Conservation (phyloP, 2,888 invertebrate species). For the Gymnoscelis rufifasciata region DNA sequence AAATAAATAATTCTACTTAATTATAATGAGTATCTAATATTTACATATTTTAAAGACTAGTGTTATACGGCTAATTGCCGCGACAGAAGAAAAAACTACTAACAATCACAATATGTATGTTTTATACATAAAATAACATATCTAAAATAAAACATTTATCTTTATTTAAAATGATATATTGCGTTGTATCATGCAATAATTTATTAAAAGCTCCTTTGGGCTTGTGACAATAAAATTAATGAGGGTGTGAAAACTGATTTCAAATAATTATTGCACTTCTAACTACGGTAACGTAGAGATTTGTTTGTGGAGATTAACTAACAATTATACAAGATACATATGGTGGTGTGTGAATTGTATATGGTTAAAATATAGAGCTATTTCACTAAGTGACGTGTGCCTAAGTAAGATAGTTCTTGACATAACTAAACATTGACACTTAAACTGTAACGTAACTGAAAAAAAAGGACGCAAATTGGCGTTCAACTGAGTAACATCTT, state of each 20-base stretch:
- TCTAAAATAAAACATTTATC: conserved; percentile 20
- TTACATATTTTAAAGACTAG: conserved; percentile 74
- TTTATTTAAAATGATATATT: conserved; percentile 11
- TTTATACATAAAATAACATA: conserved; percentile 8
- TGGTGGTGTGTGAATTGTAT: too few relatives aligned
- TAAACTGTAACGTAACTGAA: too few relatives aligned
- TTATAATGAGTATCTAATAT: conserved; percentile 72
- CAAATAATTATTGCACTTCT: not conserved
- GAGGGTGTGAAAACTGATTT: not conserved
- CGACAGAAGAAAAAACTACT: conserved; percentile 20
- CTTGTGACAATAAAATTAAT: not conserved
- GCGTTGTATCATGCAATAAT: not conserved
- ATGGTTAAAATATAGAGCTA: too few relatives aligned
- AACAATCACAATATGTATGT: conserved; percentile 11
- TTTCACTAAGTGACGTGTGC: too few relatives aligned
- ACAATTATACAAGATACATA: too few relatives aligned
- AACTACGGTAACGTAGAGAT: not conserved
- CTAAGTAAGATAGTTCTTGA: too few relatives aligned
- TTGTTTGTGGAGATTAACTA: not conserved
- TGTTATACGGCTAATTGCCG: conserved; percentile 36
- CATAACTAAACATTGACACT: too few relatives aligned
- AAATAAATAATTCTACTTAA: conserved; percentile 70
- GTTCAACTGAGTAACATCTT: too few relatives aligned
- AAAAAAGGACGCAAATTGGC: too few relatives aligned
- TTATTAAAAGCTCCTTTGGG: conserved; percentile 1